These are phyloP conservation scores for Calcarius lapponicus DNA, from an alignment of 2,797 vertebrate genomes.

Conservation along the genomic window DNA sequence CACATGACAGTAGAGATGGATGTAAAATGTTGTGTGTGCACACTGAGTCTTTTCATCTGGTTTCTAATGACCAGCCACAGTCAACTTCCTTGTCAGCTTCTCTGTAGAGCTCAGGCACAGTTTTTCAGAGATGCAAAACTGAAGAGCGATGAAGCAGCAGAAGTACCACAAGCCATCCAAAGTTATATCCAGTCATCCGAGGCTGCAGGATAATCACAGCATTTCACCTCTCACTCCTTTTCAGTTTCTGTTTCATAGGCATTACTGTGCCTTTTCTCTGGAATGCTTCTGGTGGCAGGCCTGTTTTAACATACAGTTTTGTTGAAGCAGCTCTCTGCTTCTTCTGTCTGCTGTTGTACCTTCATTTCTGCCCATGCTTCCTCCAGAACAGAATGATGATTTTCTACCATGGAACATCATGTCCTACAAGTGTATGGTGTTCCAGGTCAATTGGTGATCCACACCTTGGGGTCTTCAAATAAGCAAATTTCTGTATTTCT, in stretches of 20 bases:
- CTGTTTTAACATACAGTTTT: not conserved
- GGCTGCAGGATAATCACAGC: not conserved
- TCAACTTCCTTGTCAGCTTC: not conserved
- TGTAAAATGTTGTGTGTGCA: not conserved
- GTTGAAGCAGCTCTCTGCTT: not conserved
- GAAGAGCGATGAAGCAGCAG: not conserved
- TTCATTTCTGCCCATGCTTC: not conserved
- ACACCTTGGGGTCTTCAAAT: not conserved
- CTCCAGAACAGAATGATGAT: not conserved
- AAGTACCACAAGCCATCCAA: not conserved
- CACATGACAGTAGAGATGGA: not conserved
- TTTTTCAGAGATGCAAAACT: not conserved
- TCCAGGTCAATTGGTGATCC: not conserved
- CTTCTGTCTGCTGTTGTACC: not conserved
- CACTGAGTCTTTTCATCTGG: not conserved
- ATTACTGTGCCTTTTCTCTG: not conserved
- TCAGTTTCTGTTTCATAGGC: not conserved
- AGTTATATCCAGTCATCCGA: not conserved
- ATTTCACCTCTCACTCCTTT: not conserved
- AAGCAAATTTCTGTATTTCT: not conserved
- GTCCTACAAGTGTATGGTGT: not conserved
- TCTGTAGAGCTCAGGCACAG: not conserved
- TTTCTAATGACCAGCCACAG: not conserved
- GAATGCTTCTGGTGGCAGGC: not conserved
- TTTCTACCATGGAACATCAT: not conserved